Conservation (phyloP, 1,140 invertebrate species). For the Achatina immaculata region DNA sequence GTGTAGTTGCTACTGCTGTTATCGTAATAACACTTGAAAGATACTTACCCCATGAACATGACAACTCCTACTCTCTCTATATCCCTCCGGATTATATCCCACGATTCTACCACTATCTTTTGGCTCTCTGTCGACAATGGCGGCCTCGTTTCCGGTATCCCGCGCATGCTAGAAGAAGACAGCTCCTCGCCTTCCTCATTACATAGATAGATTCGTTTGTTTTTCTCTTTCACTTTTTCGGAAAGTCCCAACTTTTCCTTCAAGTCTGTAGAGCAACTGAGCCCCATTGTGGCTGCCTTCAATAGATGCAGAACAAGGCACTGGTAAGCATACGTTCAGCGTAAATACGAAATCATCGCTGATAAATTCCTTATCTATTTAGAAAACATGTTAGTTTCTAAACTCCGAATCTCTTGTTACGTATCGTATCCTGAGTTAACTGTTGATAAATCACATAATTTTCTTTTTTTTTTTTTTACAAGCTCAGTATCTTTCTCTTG, state of each 20-base stretch:
- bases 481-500: too few relatives aligned
- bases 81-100: conserved; percentile 73
- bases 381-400: too few relatives aligned
- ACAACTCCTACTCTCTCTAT: conserved; percentile 75
- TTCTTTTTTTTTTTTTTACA: too few relatives aligned
- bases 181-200: conserved; percentile 32
- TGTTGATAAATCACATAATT: too few relatives aligned
- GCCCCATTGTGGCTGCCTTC: conserved; percentile 1
- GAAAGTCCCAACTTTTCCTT: conserved; percentile 13
- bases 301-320: too few relatives aligned
- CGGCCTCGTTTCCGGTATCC: conserved; percentile 39
- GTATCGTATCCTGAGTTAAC: too few relatives aligned
- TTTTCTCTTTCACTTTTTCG: conserved; percentile 19
- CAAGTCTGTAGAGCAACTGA: conserved; percentile 17
- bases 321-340: too few relatives aligned
- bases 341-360: too few relatives aligned
- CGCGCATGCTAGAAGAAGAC: conserved; percentile 24
- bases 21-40: too few relatives aligned
- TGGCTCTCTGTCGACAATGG: conserved; percentile 70
- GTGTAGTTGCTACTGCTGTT: too few relatives aligned
- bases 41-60: conserved; percentile 73
- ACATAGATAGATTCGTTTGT: conserved; percentile 39
- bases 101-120: conserved; percentile 69
- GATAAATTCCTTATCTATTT: too few relatives aligned
- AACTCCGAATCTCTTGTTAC: too few relatives aligned